Evolutionary conservation across 2,888 invertebrate genomes (phyloP), one percentile per base, ranked within the genome.

Genomic region (Dastarcus helophoroides): DNA sequence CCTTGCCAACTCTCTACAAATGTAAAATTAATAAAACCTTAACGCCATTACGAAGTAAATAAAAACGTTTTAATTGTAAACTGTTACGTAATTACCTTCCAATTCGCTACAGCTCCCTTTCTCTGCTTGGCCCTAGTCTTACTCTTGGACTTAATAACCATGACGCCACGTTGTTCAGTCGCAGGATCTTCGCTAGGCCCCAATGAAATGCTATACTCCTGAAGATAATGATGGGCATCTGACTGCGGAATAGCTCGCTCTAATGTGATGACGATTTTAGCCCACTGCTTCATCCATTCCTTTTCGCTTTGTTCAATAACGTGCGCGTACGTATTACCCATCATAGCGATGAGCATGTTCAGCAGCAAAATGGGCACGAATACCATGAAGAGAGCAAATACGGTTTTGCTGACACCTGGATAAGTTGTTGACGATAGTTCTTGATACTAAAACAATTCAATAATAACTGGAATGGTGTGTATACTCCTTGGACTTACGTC

Each of bases 241-340:
- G 84, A 73, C 56, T 86, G 84, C 0, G 86, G 83, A 25, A 95
- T 88, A 0, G 94, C 91, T 17, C 95, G 68, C 58, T 98, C 98
- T 46, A 98, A 58, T 0, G 94, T 88, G 12, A 98, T 91, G 3
- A 98, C 93, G 43, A 97, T 95, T 66, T 97, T 95, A 0, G 97
- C 97, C 91, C 97, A 98, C 85, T 94, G 91, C 58, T 93, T 91
- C 58, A 94, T 84, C 88, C 91, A 98, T 58, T 98, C 97, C 62
- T 97, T 97, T 62, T 97, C 97, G 17, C 95, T 95, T 56, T 94
- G 91, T 56, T 91, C 89, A 46, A 95, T 98, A 36, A 98, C 93
- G 47, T 89, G 88, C 0, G 93, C 90, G 58, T 98, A 98, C 0
- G 98, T 98, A 63, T 97, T 97, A 17, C 97, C 97, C 97, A 98